A percentile compares a stretch with the other conserved stretches of the same genome.
These are phyloP conservation scores for Fratercula arctica DNA, from an alignment of 2,797 vertebrate genomes.

Conservation along the genomic window DNA sequence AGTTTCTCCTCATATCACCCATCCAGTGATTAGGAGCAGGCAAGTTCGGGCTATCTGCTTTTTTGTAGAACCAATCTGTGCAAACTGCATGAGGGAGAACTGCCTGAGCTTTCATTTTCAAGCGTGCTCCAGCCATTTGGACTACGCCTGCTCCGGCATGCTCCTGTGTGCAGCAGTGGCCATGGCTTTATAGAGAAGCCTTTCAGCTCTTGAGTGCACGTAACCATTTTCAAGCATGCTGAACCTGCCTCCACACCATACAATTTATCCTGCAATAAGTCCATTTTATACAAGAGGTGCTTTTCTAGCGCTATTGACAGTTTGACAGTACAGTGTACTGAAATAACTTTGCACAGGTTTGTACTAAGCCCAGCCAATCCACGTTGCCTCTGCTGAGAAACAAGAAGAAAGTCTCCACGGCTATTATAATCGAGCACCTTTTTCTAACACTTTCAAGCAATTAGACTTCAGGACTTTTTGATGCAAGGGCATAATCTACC, in stretches of 20 bases:
- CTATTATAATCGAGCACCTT: background rate
- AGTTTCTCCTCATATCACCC: background rate
- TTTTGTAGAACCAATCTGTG: background rate
- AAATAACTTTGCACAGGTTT: background rate
- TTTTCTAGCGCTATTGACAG: background rate
- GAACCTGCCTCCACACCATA: background rate
- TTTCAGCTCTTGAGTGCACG: background rate
- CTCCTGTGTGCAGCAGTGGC: background rate
- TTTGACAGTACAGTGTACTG: background rate
- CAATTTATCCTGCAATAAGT: background rate
- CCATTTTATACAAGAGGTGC: background rate
- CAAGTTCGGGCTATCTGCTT: background rate
- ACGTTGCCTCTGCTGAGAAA: background rate
- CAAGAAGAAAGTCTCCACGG: background rate
- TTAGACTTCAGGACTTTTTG: background rate
- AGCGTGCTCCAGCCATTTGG: background rate
- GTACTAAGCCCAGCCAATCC: background rate
- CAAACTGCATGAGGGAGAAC: background rate
- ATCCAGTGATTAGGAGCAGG: background rate
- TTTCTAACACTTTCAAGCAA: background rate
- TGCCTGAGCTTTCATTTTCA: background rate
- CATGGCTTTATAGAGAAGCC: background rate
- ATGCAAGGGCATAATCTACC: background rate
- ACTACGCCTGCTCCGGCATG: fast-evolving
- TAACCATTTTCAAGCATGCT: background rate